Base-by-base conservation (phyloP, 2,797 vertebrate genomes). In the Phalanger gymnotis region DNA sequence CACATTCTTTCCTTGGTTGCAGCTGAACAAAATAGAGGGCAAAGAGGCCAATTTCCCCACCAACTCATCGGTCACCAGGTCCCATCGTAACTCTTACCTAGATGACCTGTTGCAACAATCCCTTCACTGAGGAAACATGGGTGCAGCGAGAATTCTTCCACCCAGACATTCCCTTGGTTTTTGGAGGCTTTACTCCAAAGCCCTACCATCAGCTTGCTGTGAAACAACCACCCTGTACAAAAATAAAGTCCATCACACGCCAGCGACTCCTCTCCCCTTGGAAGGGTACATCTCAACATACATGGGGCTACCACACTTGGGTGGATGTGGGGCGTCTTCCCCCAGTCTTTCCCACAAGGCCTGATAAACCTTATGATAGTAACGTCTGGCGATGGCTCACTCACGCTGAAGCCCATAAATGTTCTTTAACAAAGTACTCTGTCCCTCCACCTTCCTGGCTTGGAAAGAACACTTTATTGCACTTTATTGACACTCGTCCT, bases 241-340 rank as follows among this genome's bases (percentile, higher is more conserved):
- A 97, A 0, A 14, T 40, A 3, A 98, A 98, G 54, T 96, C 95
- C 54, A 81, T 96, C 54, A 96, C 98, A 30, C 90, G 0, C 0
- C 97, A 73, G n/a, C 93, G 6, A 56, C 3, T 92, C 0, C 5
- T 92, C 47, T 4, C 19, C 28, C 97, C 97, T 1, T 66, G 94
- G 10, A 94, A 96, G 58, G 94, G 95, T 0, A 1, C 54, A 0
- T 2, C 34, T 0, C 51, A 92, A 90, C 97, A 97, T 90, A 97
- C 97, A 56, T 97, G 95, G 97, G 98, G 98, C 89, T 98, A 98
- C 52, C 98, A 98, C 92, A 98, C 96, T 0, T 98, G 98, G 98
- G 94, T 98, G 0, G 98, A 98, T 0, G 95, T 98, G 47, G 98
- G 98, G 13, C 96, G 96, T 5, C 5, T 98, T 96, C 98, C 98